A percentile compares a stretch with the other conserved stretches of the same genome.
Evolutionary conservation across 2,113 vertebrate species (phyloP).

Genomic region (Alouatta palliata): DNA sequence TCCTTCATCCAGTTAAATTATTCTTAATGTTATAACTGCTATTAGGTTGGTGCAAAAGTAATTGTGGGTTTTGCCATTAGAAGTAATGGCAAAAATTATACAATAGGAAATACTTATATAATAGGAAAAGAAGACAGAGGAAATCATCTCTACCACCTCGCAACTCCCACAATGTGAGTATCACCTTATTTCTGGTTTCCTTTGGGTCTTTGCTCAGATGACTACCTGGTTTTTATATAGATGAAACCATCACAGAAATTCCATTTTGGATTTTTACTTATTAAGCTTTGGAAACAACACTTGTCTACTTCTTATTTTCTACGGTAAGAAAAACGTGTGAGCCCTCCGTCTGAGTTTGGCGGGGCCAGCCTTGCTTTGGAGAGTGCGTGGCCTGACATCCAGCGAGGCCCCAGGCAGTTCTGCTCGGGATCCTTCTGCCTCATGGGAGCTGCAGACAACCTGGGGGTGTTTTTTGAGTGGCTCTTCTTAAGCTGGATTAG

Average conservation of each 20-base stretch:
- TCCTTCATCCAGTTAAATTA: slow-evolving; percentile 5
- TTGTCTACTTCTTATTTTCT: background rate
- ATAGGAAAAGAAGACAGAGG: background rate
- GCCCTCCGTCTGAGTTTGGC: background rate
- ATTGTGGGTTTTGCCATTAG: too few species aligned
- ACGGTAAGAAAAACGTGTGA: background rate
- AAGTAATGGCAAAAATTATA: too few species aligned
- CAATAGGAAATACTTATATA: background rate
- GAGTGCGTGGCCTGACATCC: too few species aligned
- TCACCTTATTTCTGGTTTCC: slow-evolving; percentile 13
- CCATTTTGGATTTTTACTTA: background rate
- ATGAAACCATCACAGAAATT: background rate
- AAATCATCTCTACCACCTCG: background rate
- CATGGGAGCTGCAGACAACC: background rate
- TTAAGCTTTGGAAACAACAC: background rate
- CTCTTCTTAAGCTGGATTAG: background rate
- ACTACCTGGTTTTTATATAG: background rate
- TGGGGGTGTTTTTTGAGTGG: background rate
- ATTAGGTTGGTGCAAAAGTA: too few species aligned
- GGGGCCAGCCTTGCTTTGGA: background rate
- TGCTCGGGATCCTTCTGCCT: background rate
- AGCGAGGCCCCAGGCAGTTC: background rate
- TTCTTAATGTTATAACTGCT: background rate
- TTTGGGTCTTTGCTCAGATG: background rate
- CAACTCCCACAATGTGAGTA: slow-evolving; percentile 11